phyloP scores from a whole-genome alignment of 2,888 invertebrate genomes.

The Carpatolechia fugitivella region DNA sequence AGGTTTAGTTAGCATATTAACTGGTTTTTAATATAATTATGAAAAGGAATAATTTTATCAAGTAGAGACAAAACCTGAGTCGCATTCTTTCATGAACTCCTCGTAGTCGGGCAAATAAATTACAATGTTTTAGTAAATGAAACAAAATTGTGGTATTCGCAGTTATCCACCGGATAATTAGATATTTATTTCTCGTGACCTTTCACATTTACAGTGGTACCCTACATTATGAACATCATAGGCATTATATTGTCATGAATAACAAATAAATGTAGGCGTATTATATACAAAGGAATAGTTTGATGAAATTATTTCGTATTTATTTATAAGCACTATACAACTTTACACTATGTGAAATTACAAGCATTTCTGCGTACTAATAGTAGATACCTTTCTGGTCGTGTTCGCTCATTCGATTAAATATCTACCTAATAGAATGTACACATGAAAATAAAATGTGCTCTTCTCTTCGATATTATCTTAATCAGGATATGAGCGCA shows the following conservation, averaged over 20 bases:
- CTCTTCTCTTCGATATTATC: constrained; percentile 30
- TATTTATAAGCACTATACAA: constrained; percentile 74
- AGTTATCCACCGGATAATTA: constrained; percentile 71
- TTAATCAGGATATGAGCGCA: constrained; percentile 27
- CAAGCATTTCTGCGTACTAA: constrained; percentile 50
- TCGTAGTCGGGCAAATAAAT: neutral
- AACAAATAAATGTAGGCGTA: constrained; percentile 61
- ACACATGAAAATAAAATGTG: constrained; percentile 46
- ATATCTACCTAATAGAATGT: constrained; percentile 44
- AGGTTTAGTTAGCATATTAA: too few relatives aligned
- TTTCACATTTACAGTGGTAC: constrained; percentile 68
- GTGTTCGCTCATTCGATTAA: constrained; percentile 37
- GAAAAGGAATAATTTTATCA: too few relatives aligned
- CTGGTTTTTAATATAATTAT: too few relatives aligned
- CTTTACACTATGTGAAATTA: constrained; percentile 61
- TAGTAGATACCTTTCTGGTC: constrained; percentile 18
- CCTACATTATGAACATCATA: constrained; percentile 72
- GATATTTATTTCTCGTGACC: constrained; percentile 66
- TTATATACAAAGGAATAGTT: constrained; percentile 59
- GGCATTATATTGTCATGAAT: constrained; percentile 71
- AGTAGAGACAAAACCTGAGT: too few relatives aligned
- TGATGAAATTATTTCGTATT: constrained; percentile 46
- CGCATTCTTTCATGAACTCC: neutral
- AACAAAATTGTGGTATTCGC: constrained; percentile 66
- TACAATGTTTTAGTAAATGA: constrained; percentile 44